phyloP scores from a whole-genome alignment of 1,140 invertebrate genomes.

The Brachystomella parvula region DNA sequence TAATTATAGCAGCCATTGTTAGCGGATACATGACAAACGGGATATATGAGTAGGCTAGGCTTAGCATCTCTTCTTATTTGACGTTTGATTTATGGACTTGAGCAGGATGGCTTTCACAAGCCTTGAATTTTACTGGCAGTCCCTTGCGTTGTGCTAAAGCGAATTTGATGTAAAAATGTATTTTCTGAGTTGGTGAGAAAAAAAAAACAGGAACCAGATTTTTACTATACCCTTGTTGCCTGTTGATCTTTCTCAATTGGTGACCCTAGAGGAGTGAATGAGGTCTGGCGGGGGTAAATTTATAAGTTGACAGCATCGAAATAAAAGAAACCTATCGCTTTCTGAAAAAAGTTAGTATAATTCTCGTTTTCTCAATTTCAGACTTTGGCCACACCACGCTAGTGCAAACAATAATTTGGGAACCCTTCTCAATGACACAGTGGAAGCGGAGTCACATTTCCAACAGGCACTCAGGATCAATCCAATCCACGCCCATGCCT shows the following conservation, averaged over 20 bases:
- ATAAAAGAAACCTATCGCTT: background rate
- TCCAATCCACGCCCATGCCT: slow-evolving; percentile 37
- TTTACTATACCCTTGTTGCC: background rate
- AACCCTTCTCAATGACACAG: slow-evolving; percentile 43
- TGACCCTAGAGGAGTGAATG: background rate
- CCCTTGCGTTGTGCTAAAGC: no score
- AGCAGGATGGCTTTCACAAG: no score
- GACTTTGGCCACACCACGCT: slow-evolving; percentile 48
- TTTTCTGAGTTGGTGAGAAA: background rate
- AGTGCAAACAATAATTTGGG: slow-evolving; percentile 53
- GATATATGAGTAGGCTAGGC: no score
- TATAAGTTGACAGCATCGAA: background rate
- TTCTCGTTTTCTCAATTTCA: slow-evolving; percentile 35
- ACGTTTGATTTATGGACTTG: no score
- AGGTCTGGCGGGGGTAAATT: background rate
- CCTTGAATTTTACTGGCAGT: background rate
- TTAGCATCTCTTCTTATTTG: no score
- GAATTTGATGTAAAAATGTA: no score
- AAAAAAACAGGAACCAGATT: background rate
- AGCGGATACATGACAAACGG: no score
- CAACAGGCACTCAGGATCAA: slow-evolving; percentile 35
- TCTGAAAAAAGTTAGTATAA: background rate
- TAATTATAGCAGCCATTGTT: no score
- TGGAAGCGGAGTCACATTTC: slow-evolving; percentile 37
- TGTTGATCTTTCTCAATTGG: background rate